phyloP scores from a whole-genome alignment of 1,140 invertebrate species.

The Drosophila malerkotliana region DNA sequence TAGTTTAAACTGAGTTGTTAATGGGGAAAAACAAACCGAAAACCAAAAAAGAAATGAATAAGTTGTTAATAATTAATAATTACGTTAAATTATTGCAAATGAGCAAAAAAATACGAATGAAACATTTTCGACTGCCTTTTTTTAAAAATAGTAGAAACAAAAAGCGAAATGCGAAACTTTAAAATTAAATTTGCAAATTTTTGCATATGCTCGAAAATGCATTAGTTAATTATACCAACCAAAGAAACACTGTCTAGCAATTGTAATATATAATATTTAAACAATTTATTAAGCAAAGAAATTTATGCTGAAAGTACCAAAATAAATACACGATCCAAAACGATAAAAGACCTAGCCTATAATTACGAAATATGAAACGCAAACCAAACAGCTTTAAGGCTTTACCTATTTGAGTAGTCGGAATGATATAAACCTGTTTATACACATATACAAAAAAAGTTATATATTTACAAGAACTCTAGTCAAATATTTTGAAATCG shows the following conservation, averaged over 20 bases:
- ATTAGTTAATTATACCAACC: conserved; percentile 54
- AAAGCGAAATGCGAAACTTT: conserved; percentile 35
- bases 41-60: conserved; percentile 47
- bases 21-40: conserved; percentile 12
- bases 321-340: conserved; percentile 52
- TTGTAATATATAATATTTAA: conserved; percentile 55
- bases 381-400: conserved; percentile 69
- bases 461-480: conserved; percentile 67
- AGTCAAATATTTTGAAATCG: conserved; percentile 54
- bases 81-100: conserved; percentile 52
- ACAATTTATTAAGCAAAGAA: conserved; percentile 59
- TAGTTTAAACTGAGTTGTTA: conserved; percentile 64
- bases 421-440: conserved; percentile 40
- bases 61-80: conserved; percentile 66
- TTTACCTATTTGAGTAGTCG: conserved; percentile 67
- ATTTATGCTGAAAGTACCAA: conserved; percentile 75
- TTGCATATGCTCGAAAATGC: conserved; percentile 69
- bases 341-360: conserved; percentile 67
- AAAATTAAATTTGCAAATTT: conserved; percentile 60
- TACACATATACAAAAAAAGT: conserved; percentile 51
- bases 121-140: conserved; percentile 81
- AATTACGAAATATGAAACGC: conserved; percentile 50
- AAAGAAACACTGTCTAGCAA: conserved; percentile 51
- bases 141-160: conserved; percentile 60
- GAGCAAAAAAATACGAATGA: conserved; percentile 56